Base-by-base conservation (phyloP, 2,888 invertebrate species). In the Melangyna quadrimaculata region DNA sequence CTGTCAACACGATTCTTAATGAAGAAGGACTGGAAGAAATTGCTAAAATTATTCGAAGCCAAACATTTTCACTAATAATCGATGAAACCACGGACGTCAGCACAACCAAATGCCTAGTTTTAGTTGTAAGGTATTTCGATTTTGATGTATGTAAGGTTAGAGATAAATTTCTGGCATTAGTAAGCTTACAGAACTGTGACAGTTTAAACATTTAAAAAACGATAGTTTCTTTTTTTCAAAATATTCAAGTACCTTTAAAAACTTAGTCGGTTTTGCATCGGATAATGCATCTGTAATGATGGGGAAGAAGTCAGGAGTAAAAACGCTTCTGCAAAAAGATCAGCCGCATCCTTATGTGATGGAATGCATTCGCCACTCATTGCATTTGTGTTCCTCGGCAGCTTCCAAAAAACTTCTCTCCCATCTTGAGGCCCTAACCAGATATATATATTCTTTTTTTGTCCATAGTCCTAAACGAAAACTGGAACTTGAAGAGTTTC, bases 201-300 rank as follows among this genome's bases (percentile, higher is more conserved):
- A 45, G 43, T 51, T 19, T 53, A 10, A 10, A 75, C 2, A n/a
- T n/a, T n/a, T n/a, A 67, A 48, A 32, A 37, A 5, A 35, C n/a
- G 1, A 70, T 87, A 29, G 27, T 45, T 0, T 35, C 43, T 32
- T 77, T 80, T 59, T 84, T 86, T 22, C 19, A 70, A 32, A 17
- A 45, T 17, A 12, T 51, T 29, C 27, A 71, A 9, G 55, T 87
- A 43, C 77, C 74, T 19, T 86, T 14, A 40, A 78, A 45, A 89
- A 89, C 78, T 69, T 89, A 43, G 87, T 89, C 22, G 89, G 89
- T 17, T 88, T 89, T 80, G 88, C 89, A 0, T 80, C 84, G 9
- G 88, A 88, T 14, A 89, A 89, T 81, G 88, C 89, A 0, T 80
- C 82, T 9, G 88, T 88, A 14, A 89, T 89, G 89, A 88, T 89